A percentile compares a stretch with the other conserved stretches of the same genome.
Conservation (phyloP, 2,888 invertebrate genomes). For the Amphipoea oculea region DNA sequence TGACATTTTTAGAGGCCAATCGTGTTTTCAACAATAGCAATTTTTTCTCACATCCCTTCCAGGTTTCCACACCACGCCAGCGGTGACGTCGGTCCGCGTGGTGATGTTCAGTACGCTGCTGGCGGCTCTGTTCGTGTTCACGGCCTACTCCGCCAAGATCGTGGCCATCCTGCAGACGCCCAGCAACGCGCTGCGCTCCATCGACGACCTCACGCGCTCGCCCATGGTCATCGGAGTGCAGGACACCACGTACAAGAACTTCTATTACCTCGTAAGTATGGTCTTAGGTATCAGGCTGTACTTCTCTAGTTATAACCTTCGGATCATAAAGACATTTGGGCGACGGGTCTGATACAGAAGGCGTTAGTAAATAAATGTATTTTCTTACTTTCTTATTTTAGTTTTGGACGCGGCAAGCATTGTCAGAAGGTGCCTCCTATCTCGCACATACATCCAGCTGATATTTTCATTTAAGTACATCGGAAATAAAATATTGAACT, state of each 20-base stretch:
- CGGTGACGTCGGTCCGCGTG: conserved; percentile 87
- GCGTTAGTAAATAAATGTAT: too few relatives aligned
- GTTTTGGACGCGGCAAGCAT: background rate
- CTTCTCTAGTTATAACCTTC: background rate
- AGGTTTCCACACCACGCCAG: conserved; percentile 87
- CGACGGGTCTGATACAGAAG: background rate
- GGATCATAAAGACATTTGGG: background rate
- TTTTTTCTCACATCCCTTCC: background rate
- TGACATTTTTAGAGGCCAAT: background rate
- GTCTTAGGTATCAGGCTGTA: background rate
- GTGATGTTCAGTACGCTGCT: conserved; percentile 90
- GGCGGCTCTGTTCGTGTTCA: conserved; percentile 90
- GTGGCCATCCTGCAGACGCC: conserved; percentile 92
- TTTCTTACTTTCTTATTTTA: too few relatives aligned
- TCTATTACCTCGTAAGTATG: conserved; percentile 79
- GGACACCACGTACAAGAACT: conserved; percentile 90
- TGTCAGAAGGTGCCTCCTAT: background rate
- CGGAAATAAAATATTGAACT: background rate
- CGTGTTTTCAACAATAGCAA: background rate
- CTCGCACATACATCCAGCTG: background rate
- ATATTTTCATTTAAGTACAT: background rate
- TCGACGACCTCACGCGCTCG: conserved; percentile 90
- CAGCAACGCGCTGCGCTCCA: conserved; percentile 89
- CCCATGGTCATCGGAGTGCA: conserved; percentile 90
- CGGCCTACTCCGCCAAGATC: conserved; percentile 92